Conservation (phyloP, 2,113 vertebrate species). For the Cynoglossus semilaevis region DNA sequence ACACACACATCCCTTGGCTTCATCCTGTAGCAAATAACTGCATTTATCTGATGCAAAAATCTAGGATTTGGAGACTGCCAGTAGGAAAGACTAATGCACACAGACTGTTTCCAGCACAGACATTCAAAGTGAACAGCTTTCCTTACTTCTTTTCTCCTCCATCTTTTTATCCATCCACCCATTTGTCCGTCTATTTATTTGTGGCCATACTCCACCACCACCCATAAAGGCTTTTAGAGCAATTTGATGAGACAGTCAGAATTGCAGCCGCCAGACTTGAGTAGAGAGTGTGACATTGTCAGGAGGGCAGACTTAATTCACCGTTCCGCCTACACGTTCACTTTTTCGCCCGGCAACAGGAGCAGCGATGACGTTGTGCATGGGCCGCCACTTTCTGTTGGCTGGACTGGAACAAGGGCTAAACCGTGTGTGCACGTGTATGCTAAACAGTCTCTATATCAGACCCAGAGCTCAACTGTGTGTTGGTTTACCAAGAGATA, state of each 20-base stretch:
- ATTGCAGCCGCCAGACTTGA: conserved; percentile 62
- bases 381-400: conserved; percentile 67
- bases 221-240: conserved; percentile 54
- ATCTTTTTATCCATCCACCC: not conserved
- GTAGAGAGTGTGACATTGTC: conserved; percentile 66
- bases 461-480: conserved; percentile 29
- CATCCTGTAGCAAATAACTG: conserved; percentile 24
- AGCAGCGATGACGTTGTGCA: conserved; percentile 59
- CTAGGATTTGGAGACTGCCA: conserved; percentile 21
- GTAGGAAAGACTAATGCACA: conserved; percentile 10
- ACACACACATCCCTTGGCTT: conserved; percentile 17
- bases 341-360: conserved; percentile 75
- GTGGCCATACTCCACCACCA: not conserved
- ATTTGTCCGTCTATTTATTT: not conserved
- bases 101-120: conserved; percentile 18
- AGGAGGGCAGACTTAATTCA: conserved; percentile 67
- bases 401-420: conserved; percentile 44
- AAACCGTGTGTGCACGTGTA: conserved; percentile 39
- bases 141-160: not conserved
- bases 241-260: conserved; percentile 58
- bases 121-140: conserved; percentile 38
- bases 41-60: conserved; percentile 27
- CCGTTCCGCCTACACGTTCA: conserved; percentile 59
- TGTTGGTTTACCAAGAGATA: conserved; percentile 42
- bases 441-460: conserved; percentile 47